Evolutionary conservation across 2,888 invertebrate species (phyloP), one percentile per base, ranked within the genome.

Genomic region (Bembecia ichneumoniformis): DNA sequence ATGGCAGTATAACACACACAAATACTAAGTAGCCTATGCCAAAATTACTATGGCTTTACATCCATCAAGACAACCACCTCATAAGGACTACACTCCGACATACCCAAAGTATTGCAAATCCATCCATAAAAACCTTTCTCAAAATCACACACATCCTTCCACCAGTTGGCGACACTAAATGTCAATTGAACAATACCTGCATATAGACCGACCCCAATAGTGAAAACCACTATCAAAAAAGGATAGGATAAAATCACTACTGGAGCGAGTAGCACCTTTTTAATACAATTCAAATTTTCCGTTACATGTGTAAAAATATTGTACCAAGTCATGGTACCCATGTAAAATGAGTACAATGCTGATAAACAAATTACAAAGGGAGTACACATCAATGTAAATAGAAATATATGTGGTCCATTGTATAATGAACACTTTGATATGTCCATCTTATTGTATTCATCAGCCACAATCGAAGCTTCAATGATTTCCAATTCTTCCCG

Each of bases 41-140:
- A 28, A 28, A 28, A 28, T 28, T 64, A 66, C 34, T 59, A 62
- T 40, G 78, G 74, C 56, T 87, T 87, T 0, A 90, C 88, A 71
- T 91, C 91, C 62, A 90, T 90, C 40, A 91, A 68, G 46, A 92
- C 80, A 2, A 92, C 90, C 50, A 92, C 91, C 69, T 93, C 92
- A 73, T 94, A 94, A 0, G 93, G 93, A 58, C 93, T 90, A 65
- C 93, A 94, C 62, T 93, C 91, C 13, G 92, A 91, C 59, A 93
- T 79, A 52, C 88, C 89, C 35, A 93, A 59, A 43, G 88, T 80
- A 51, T 90, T 89, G 67, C 93, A 94, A 14, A 93, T 75, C 93
- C 93, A 93, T 4, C 93, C 93, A 59, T 92, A 94, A 76, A 93
- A 93, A 0, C 93, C 93, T 72, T 94, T 94, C 62, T 94, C 94